These are phyloP conservation scores for Dicentrarchus labrax DNA, from an alignment of 2,113 vertebrate genomes.

Conservation along the genomic window DNA sequence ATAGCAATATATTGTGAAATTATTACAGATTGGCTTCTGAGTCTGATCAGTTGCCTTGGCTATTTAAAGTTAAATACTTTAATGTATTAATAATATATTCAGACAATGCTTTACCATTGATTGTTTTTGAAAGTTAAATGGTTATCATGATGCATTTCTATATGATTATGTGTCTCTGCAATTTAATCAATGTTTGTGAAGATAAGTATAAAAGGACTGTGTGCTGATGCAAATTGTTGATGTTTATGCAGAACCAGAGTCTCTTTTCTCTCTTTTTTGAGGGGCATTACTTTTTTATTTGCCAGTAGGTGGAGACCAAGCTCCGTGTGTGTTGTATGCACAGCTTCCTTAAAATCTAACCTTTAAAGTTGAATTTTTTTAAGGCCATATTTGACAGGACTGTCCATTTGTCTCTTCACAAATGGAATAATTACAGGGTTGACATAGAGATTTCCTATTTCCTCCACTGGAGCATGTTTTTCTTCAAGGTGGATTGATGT, in stretches of 20 bases:
- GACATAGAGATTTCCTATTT: slow-evolving; percentile 33
- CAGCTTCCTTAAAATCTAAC: slow-evolving; percentile 53
- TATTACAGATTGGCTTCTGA: not conserved
- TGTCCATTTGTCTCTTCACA: slow-evolving; percentile 67
- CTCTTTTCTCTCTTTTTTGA: slow-evolving; percentile 13
- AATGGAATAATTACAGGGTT: slow-evolving; percentile 70
- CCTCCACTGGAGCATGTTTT: slow-evolving; percentile 38
- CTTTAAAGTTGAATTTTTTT: slow-evolving; percentile 65
- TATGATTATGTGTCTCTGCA: slow-evolving; percentile 3
- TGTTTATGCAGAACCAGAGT: slow-evolving; percentile 14
- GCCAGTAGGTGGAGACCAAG: slow-evolving; percentile 87
- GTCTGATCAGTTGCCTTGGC: not conserved
- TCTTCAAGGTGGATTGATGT: slow-evolving; percentile 46
- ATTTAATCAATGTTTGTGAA: slow-evolving; percentile 12
- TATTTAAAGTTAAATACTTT: not conserved
- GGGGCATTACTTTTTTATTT: slow-evolving; percentile 58
- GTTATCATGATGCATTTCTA: not conserved
- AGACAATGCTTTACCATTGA: not conserved
- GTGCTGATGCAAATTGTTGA: not conserved
- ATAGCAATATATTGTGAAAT: not conserved
- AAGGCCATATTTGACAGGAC: slow-evolving; percentile 62
- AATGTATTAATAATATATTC: not conserved
- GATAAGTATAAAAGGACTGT: not conserved
- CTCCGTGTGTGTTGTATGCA: slow-evolving; percentile 64
- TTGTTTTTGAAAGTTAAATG: not conserved